A percentile compares a stretch with the other conserved stretches of the same genome.
Evolutionary conservation across 2,113 vertebrate genomes (phyloP).

Genomic region (Pyxicephalus adspersus): DNA sequence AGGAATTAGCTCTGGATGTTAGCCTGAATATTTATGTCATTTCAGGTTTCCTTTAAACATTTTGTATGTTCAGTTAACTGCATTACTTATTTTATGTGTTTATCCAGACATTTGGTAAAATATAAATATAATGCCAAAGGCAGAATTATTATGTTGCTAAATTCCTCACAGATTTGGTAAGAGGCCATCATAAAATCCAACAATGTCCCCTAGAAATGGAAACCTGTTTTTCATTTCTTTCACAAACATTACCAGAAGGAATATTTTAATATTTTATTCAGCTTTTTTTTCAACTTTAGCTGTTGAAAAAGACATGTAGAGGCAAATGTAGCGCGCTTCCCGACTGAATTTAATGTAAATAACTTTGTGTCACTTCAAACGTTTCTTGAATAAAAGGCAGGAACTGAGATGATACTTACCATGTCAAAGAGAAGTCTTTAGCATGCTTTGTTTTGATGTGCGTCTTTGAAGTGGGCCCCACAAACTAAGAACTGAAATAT

Average conservation of each 20-base stretch:
- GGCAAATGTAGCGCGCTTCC: conserved; percentile 39
- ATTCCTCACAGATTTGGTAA: not conserved
- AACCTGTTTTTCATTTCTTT: not conserved
- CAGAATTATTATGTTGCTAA: not conserved
- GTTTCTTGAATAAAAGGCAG: conserved; percentile 33
- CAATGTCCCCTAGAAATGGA: not conserved
- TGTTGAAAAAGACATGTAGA: conserved; percentile 29
- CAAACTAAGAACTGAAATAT: conserved; percentile 30
- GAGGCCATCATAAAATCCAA: not conserved
- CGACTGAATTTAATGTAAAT: conserved; percentile 42
- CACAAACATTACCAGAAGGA: not conserved
- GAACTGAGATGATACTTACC: conserved; percentile 31
- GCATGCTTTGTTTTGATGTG: conserved; percentile 43
- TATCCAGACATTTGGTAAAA: not conserved
- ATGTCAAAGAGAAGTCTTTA: conserved; percentile 47
- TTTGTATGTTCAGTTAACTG: too few species aligned
- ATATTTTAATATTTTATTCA: not conserved
- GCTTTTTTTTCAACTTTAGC: conserved; percentile 36
- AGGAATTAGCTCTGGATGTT: too few species aligned
- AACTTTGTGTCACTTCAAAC: conserved; percentile 54
- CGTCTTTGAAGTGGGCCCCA: conserved; percentile 43
- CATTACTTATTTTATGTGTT: not conserved
- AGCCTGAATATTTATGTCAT: too few species aligned
- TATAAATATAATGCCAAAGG: not conserved
- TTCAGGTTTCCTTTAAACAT: too few species aligned